Base-by-base conservation (phyloP, 2,797 vertebrate species). In the Threskiornis aethiopicus region DNA sequence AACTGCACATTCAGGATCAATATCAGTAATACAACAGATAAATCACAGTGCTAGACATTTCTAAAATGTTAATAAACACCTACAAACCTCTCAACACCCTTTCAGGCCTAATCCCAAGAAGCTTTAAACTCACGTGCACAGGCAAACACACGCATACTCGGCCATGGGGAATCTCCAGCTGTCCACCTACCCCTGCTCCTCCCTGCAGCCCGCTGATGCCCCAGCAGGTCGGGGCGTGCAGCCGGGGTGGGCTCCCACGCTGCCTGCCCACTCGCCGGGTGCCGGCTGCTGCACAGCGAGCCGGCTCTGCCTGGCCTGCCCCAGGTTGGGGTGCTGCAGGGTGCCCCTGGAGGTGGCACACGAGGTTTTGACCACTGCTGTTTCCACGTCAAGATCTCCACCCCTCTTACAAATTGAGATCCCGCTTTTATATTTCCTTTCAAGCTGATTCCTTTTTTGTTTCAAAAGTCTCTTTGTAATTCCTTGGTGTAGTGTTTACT, bases 171-270 rank as follows among this genome's bases (percentile, higher is more conserved):
- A 78, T 52, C 20, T 72, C 49, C 71, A 57, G 39, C 26, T 55
- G 21, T 15, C n/a, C n/a, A 11, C 31, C 29, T 22, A 13, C 17
- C 26, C 17, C 10, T 61, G 29, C 33, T 65, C 42, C 37, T 90
- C 26, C 24, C 33, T 29, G 20, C 51, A 52, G 28, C 26, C 5
- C 4, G 0, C 12, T 14, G 41, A 6, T 46, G 22, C 13, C 16
- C 59, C 35, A 5, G 9, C 13, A 79, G 26, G 9, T 22, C 0
- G 0, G 26, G 16, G 19, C 8, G 3, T 0, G 0, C 6, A 0
- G 0, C 58, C 10, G 2, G 8, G 19, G 5, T 39, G 42, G 18
- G 19, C 5, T 82, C 19, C n/a, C 42, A 6, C 0, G 1, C 37
- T 28, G 26, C 16, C 35, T 57, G 13, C 20, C 44, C 44, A 5